These are phyloP conservation scores for Cheilinus undulatus DNA, from an alignment of 2,113 vertebrate species.

Conservation along the genomic window DNA sequence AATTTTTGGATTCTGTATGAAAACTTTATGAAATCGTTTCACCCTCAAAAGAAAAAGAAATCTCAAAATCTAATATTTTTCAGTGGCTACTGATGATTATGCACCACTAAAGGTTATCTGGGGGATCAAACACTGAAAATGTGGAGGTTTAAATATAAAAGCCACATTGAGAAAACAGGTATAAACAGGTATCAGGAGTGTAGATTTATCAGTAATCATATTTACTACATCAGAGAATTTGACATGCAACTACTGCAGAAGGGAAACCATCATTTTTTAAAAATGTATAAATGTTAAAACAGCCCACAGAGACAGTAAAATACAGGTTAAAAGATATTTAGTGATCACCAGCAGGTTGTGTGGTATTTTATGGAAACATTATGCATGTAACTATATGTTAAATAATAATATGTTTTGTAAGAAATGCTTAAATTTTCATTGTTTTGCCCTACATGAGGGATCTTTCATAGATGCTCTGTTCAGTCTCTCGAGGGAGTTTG, in stretches of 20 bases:
- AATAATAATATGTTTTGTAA: too few relatives aligned
- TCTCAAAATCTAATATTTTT: background rate
- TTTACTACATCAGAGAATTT: too few relatives aligned
- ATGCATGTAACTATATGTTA: too few relatives aligned
- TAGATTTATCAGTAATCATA: too few relatives aligned
- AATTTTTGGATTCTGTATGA: background rate
- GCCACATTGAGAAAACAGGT: too few relatives aligned
- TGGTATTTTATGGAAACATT: background rate
- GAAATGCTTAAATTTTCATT: too few relatives aligned
- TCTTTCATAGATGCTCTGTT: background rate
- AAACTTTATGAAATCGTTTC: background rate
- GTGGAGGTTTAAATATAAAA: too few relatives aligned
- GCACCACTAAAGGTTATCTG: too few relatives aligned
- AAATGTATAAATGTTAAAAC: conserved; percentile 17
- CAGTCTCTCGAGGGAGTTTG: background rate
- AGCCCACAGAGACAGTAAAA: background rate
- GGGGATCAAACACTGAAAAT: too few relatives aligned
- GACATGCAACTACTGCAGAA: too few relatives aligned
- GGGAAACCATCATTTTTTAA: conserved; percentile 19
- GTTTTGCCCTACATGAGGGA: background rate
- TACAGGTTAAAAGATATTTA: background rate
- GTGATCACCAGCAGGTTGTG: background rate
- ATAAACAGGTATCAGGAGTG: too few relatives aligned
- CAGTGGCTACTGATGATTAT: background rate
- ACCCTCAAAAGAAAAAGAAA: background rate